phyloP scores from a whole-genome alignment of 2,797 vertebrate species.

The Pogoniulus pusillus region DNA sequence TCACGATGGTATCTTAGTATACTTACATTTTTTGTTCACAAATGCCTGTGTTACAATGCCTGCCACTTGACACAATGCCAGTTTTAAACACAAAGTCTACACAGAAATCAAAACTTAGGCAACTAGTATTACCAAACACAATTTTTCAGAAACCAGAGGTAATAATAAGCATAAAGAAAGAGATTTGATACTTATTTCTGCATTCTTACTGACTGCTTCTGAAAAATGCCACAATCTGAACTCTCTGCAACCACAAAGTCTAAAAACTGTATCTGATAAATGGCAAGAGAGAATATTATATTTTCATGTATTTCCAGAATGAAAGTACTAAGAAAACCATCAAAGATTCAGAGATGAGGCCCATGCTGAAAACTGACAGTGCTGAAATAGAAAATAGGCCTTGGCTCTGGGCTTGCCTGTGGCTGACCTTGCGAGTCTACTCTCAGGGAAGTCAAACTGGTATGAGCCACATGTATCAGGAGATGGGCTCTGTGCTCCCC shows the following conservation, averaged over 20 bases:
- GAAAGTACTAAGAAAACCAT: not conserved
- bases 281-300: not conserved
- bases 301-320: not conserved
- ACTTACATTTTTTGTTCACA: rapidly evolving
- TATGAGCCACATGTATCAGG: rapidly evolving
- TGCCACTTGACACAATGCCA: not conserved
- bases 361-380: not conserved
- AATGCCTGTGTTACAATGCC: not conserved
- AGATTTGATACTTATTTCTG: not conserved
- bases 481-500: not conserved
- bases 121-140: not conserved
- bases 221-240: not conserved
- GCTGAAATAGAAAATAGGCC: not conserved
- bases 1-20: rapidly evolving
- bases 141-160: not conserved
- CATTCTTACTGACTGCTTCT: not conserved
- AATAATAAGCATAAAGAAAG: not conserved
- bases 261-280: not conserved
- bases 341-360: not conserved
- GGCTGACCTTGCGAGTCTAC: not conserved
- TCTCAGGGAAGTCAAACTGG: not conserved
- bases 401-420: not conserved
- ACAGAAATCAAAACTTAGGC: not conserved
- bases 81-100: not conserved
- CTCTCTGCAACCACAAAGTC: not conserved